Percentiles rank a stretch among this genome's conserved stretches.
phyloP scores from a whole-genome alignment of 2,888 invertebrate genomes.

The Aphodius sticticus region DNA sequence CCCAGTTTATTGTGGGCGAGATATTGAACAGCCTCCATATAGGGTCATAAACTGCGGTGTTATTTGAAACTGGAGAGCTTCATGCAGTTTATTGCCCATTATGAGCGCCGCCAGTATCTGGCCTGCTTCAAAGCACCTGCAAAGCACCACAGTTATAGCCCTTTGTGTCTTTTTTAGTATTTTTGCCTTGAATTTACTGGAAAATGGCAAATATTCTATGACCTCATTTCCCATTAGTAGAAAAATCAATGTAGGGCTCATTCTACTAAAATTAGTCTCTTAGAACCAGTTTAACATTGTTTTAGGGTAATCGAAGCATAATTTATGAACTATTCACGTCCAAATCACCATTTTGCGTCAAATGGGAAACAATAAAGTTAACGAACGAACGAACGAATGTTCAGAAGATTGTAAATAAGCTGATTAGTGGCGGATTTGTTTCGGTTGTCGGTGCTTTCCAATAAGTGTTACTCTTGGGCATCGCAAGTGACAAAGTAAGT shows the following conservation, averaged over 20 bases:
- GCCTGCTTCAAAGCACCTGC: not conserved
- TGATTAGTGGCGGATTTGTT: not conserved
- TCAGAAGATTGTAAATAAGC: not conserved
- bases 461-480: not conserved
- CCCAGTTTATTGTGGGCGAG: not conserved
- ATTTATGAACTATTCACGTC: too few relatives aligned
- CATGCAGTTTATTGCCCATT: not conserved
- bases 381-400: not conserved
- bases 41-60: not conserved
- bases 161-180: not conserved
- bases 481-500: not conserved
- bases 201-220: not conserved
- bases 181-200: not conserved
- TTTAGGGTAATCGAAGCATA: too few relatives aligned
- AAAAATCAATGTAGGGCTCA: not conserved
- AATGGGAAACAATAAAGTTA: not conserved
- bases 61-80: not conserved
- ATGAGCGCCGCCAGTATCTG: not conserved
- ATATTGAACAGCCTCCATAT: slow-evolving; percentile 4
- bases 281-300: too few relatives aligned
- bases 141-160: not conserved
- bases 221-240: not conserved
- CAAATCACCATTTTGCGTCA: not conserved
- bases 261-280: too few relatives aligned
- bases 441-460: not conserved